phyloP scores from a whole-genome alignment of 2,888 invertebrate species.

The Napeogenes sylphis region DNA sequence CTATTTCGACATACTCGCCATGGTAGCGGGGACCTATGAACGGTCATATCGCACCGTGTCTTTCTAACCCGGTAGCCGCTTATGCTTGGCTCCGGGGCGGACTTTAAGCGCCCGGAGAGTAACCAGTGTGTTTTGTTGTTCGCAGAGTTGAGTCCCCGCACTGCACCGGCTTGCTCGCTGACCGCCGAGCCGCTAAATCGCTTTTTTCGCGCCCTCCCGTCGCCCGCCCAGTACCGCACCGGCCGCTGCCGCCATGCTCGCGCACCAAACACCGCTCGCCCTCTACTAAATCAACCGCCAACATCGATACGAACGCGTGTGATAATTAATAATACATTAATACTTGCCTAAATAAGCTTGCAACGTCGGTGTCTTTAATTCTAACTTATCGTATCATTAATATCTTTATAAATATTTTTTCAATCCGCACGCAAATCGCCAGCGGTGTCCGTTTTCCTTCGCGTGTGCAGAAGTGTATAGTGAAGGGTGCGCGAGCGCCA shows the following conservation, averaged over 20 bases:
- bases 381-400: constrained; percentile 73
- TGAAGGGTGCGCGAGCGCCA: constrained; percentile 54
- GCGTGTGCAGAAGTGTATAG: constrained; percentile 63
- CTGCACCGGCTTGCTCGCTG: constrained; percentile 76
- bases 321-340: constrained; percentile 67
- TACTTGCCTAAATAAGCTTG: constrained; percentile 76
- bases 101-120: constrained; percentile 71
- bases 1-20: constrained; percentile 32
- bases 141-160: constrained; percentile 76
- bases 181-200: constrained; percentile 77
- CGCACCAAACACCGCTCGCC: constrained; percentile 76
- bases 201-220: constrained; percentile 75
- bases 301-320: constrained; percentile 76
- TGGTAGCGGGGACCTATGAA: constrained; percentile 51
- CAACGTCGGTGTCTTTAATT: constrained; percentile 75
- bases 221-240: constrained; percentile 68
- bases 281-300: constrained; percentile 73
- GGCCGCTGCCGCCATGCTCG: constrained; percentile 70
- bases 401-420: constrained; percentile 56
- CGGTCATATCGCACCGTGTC: constrained; percentile 61
- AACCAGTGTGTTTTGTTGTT: constrained; percentile 78
- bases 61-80: constrained; percentile 77
- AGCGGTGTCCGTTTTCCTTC: constrained; percentile 48
- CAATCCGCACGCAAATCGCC: constrained; percentile 45
- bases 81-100: constrained; percentile 74